A percentile compares a stretch with the other conserved stretches of the same genome.
Conservation (phyloP, 2,113 vertebrate species). For the Ginglymostoma cirratum region DNA sequence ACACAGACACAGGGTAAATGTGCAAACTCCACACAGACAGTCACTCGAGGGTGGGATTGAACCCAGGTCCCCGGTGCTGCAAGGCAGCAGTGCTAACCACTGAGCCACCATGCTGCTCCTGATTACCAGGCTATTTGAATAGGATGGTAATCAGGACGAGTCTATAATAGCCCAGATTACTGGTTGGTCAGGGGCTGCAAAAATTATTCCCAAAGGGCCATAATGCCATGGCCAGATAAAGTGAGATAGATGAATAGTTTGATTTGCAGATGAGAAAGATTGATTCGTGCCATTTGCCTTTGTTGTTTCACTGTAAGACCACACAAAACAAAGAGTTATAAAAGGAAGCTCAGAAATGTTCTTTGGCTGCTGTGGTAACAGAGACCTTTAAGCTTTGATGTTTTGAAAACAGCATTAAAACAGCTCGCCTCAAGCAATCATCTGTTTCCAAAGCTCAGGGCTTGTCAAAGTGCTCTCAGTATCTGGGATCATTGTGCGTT, state of each 20-base stretch:
- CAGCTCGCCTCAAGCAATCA: background rate
- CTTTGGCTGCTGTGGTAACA: conserved; percentile 1
- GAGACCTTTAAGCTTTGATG: conserved; percentile 22
- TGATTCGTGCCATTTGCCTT: background rate
- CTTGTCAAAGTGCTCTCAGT: background rate
- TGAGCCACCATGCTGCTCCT: no score
- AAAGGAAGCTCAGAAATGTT: background rate
- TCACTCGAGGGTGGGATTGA: no score
- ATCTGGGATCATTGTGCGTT: background rate
- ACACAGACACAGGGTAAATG: no score
- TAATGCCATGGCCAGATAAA: background rate
- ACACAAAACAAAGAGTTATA: conserved; percentile 18
- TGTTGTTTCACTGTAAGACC: conserved; percentile 11
- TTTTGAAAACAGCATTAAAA: conserved; percentile 32
- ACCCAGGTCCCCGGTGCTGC: no score
- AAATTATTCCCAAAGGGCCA: background rate
- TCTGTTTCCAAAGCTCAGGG: conserved; percentile 5
- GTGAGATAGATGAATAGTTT: background rate
- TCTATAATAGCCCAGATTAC: background rate
- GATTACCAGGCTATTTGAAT: no score
- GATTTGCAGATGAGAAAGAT: background rate
- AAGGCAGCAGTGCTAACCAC: no score
- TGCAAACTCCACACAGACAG: no score
- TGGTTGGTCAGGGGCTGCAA: background rate
- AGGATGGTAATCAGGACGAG: background rate